phyloP scores from a whole-genome alignment of 37 sponge, comb jelly and placozoan species.

The Agelas oroides region DNA sequence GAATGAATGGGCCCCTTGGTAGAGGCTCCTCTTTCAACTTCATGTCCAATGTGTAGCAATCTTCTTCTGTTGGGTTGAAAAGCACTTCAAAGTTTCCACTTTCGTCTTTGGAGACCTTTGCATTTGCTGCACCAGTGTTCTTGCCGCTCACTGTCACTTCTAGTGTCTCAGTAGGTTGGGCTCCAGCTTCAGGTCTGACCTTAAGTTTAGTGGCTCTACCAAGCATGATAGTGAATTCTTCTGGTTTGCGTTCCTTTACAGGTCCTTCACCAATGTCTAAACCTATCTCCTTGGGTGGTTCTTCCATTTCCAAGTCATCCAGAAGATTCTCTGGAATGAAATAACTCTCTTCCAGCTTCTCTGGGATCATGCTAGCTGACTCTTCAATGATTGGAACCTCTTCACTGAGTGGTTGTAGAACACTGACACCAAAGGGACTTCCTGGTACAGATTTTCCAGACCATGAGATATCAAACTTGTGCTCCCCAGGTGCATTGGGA shows the following conservation, averaged over 20 bases:
- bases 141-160: constrained; percentile 38
- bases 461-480: constrained; percentile 55
- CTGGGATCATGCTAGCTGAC: constrained; percentile 31
- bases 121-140: constrained; percentile 21
- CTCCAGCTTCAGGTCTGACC: constrained; percentile 47
- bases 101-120: constrained; percentile 27
- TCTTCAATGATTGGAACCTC: constrained; percentile 2
- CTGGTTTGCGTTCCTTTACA: neutral
- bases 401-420: constrained; percentile 4
- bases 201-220: constrained; percentile 41
- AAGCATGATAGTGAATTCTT: neutral
- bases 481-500: constrained; percentile 51
- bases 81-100: constrained; percentile 41
- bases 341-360: neutral
- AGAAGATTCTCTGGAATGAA: too few relatives aligned
- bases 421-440: constrained; percentile 45
- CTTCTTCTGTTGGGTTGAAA: constrained; percentile 34
- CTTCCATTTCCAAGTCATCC: too few relatives aligned
- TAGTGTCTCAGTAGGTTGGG: constrained; percentile 37
- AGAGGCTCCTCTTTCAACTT: constrained; percentile 57
- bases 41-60: constrained; percentile 22
- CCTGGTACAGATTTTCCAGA: constrained; percentile 47
- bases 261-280: too few relatives aligned
- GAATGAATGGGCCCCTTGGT: constrained; percentile 46
- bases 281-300: too few relatives aligned